These are phyloP conservation scores for Arctocebus calabarensis DNA, from an alignment of 2,797 vertebrate species.

Conservation along the genomic window DNA sequence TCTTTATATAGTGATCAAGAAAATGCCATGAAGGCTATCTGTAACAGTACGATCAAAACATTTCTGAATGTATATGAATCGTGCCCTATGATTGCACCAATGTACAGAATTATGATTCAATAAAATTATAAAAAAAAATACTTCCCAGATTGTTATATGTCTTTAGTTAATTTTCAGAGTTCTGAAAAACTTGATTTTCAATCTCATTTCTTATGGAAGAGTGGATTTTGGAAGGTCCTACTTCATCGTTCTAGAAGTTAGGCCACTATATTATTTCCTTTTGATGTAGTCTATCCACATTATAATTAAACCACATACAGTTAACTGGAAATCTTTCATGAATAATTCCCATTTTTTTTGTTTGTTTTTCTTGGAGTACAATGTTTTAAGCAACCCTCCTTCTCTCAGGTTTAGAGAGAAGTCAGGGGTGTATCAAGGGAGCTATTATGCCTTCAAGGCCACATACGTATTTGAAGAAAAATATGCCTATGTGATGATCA, in stretches of 20 bases:
- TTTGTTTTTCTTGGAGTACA: background rate
- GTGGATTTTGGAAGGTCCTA: background rate
- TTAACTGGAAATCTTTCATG: background rate
- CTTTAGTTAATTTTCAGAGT: background rate
- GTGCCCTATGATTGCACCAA: too few species aligned
- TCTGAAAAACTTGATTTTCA: background rate
- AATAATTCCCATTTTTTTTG: background rate
- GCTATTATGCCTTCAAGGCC: background rate
- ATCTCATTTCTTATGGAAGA: background rate
- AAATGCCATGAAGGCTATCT: too few species aligned
- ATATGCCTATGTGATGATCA: background rate
- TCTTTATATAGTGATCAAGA: too few species aligned
- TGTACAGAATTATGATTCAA: too few species aligned
- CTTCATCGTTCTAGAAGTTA: background rate
- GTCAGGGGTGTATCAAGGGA: background rate
- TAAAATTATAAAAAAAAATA: too few species aligned
- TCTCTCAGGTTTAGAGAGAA: constrained; percentile 37
- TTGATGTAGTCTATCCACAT: background rate
- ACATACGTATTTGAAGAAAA: background rate
- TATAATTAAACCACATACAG: background rate
- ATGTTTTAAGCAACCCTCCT: background rate
- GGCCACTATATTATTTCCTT: background rate
- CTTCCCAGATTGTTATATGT: background rate
- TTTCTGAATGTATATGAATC: too few species aligned
- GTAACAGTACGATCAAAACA: too few species aligned